phyloP scores from a whole-genome alignment of 2,113 vertebrate species.

The Mustela lutreola region DNA sequence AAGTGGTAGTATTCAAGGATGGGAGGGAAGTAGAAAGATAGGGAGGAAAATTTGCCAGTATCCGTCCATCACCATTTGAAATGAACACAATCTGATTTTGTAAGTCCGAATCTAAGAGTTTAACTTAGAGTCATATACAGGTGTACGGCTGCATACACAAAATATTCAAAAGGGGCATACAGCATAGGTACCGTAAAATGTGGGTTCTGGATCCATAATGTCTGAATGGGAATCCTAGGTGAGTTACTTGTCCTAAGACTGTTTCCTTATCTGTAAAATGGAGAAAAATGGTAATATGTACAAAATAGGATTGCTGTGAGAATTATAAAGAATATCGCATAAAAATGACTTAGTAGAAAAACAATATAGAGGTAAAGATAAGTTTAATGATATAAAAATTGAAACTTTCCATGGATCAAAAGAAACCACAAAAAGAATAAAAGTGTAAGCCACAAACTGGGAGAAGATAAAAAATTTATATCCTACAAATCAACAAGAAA shows the following conservation, averaged over 20 bases:
- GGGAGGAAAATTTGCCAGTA: not conserved
- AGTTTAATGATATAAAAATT: not conserved
- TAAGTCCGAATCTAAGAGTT: not conserved
- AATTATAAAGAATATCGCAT: not conserved
- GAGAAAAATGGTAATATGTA: not conserved
- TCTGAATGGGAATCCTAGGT: not conserved
- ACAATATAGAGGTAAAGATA: not conserved
- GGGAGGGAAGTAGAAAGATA: not conserved
- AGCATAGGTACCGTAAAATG: not conserved
- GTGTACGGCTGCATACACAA: not conserved
- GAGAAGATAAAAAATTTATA: not conserved
- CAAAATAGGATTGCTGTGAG: not conserved
- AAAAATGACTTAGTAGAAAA: conserved; percentile 13
- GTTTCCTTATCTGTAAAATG: not conserved
- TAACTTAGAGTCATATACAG: not conserved
- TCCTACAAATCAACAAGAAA: not conserved
- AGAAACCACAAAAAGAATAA: not conserved
- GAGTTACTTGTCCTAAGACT: not conserved
- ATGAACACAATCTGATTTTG: not conserved
- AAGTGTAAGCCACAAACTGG: not conserved
- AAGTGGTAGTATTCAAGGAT: not conserved
- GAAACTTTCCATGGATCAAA: not conserved
- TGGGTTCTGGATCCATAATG: not conserved
- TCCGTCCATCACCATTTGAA: not conserved
- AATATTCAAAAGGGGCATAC: not conserved